These are phyloP conservation scores for Willowsia nigromaculata DNA, from an alignment of 2,888 invertebrate species.

Conservation along the genomic window DNA sequence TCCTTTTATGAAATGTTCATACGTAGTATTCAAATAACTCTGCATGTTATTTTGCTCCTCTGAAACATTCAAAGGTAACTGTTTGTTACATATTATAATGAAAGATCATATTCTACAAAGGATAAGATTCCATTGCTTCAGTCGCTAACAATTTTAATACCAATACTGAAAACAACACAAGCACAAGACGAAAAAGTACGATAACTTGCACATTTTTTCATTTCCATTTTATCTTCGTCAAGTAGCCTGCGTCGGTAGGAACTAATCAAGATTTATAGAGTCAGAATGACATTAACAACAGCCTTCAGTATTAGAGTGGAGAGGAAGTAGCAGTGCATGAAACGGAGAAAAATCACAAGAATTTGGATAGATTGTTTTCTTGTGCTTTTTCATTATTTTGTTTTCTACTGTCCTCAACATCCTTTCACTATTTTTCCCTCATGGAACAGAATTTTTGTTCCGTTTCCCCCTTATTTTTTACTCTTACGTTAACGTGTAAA, in stretches of 20 bases:
- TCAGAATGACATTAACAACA: slow-evolving; percentile 48
- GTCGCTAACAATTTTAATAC: slow-evolving; percentile 29
- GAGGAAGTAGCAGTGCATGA: background rate
- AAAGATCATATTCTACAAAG: background rate
- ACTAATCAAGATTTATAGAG: slow-evolving; percentile 63
- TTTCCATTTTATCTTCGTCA: background rate
- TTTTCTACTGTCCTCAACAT: background rate
- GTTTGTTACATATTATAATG: background rate
- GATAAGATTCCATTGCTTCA: background rate
- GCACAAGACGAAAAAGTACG: background rate
- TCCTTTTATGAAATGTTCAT: no score
- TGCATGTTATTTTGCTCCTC: no score
- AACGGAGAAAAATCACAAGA: slow-evolving; percentile 45
- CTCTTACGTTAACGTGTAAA: background rate
- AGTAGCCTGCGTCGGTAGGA: background rate
- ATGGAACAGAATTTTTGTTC: no score
- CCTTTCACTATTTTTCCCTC: background rate
- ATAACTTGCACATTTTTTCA: background rate
- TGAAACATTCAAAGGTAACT: no score
- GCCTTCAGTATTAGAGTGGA: background rate
- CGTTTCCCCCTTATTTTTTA: background rate
- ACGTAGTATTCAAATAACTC: no score
- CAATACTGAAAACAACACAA: background rate
- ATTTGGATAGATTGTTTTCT: slow-evolving; percentile 58
- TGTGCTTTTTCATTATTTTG: background rate